Evolutionary conservation across 2,113 vertebrate species (phyloP).

Genomic region (Blennius ocellaris): DNA sequence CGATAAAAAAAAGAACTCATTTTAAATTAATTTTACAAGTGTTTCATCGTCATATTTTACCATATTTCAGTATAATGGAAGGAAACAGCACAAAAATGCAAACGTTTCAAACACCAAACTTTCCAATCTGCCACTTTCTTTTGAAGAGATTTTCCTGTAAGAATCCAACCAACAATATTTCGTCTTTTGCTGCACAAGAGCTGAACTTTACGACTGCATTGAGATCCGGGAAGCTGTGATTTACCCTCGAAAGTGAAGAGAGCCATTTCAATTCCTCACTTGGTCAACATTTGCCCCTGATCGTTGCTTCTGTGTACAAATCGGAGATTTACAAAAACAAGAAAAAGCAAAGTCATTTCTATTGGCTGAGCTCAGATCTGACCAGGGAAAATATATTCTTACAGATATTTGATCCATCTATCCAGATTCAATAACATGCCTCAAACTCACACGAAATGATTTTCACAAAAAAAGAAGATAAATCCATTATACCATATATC

Average conservation of each 20-base stretch:
- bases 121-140: constrained; percentile 16
- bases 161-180: constrained; percentile 28
- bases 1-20: constrained; percentile 17
- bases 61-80: background rate
- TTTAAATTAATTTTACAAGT: constrained; percentile 9
- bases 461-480: no score
- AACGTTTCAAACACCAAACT: background rate
- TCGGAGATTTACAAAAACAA: constrained; percentile 47
- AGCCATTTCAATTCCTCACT: constrained; percentile 76
- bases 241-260: constrained; percentile 41
- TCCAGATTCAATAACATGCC: no score
- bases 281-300: constrained; percentile 68
- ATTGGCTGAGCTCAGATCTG: constrained; percentile 54
- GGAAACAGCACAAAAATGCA: background rate
- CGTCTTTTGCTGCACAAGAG: constrained; percentile 28
- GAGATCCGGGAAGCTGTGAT: constrained; percentile 43
- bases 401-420: background rate
- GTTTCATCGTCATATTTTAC: constrained; percentile 9
- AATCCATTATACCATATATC: no score
- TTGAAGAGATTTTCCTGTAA: constrained; percentile 4
- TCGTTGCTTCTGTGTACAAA: constrained; percentile 47
- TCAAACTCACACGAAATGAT: no score
- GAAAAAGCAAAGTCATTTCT: constrained; percentile 64
- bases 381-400: constrained; percentile 14
- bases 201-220: constrained; percentile 41